Percentiles rank a stretch among this genome's conserved stretches.
phyloP scores from a whole-genome alignment of 2,888 invertebrate genomes.

The Heliconius ismenius region DNA sequence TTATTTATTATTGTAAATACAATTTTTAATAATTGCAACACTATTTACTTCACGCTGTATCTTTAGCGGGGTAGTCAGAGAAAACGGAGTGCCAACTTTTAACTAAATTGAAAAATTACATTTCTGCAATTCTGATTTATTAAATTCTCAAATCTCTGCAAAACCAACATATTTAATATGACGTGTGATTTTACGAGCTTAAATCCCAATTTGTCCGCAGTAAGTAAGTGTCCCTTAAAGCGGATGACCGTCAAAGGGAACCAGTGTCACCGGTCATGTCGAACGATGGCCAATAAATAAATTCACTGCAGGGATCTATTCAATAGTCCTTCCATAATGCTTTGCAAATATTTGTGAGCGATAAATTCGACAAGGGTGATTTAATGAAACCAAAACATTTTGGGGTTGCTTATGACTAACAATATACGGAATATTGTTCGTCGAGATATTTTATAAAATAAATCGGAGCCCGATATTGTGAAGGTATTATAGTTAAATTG shows the following conservation, averaged over 20 bases:
- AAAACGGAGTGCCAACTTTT: too few species aligned
- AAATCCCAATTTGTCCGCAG: not conserved
- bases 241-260: conserved; percentile 24
- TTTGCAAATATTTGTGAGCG: conserved; percentile 67
- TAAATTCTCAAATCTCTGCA: not conserved
- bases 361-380: conserved; percentile 62
- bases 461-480: conserved; percentile 32
- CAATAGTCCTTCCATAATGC: conserved; percentile 67
- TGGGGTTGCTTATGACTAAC: conserved; percentile 50
- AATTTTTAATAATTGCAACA: not conserved
- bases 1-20: too few species aligned
- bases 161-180: not conserved
- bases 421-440: conserved; percentile 41
- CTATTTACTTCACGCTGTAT: not conserved
- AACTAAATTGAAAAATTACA: not conserved
- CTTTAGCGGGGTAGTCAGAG: too few species aligned
- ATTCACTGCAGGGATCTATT: conserved; percentile 59
- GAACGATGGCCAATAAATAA: conserved; percentile 71
- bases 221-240: conserved; percentile 12
- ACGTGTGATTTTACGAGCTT: not conserved
- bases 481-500: conserved; percentile 8
- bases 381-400: conserved; percentile 74
- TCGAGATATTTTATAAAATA: conserved; percentile 41
- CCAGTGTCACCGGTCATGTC: conserved; percentile 48
- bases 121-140: not conserved